Percentiles rank a stretch among this genome's conserved stretches.
phyloP scores from a whole-genome alignment of 2,888 invertebrate species.

The Eugnorisma glareosa region DNA sequence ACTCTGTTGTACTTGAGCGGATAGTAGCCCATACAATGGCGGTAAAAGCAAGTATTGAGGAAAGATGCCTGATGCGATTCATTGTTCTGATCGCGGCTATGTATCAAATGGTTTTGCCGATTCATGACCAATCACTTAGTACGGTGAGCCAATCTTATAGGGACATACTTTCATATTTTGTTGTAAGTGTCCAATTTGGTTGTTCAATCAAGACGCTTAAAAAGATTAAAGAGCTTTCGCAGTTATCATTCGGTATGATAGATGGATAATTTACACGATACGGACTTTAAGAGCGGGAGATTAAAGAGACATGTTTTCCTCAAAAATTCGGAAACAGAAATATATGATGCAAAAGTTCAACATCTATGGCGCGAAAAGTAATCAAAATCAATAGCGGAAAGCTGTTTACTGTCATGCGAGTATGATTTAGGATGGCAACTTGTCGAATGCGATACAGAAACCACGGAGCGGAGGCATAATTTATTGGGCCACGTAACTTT shows the following conservation, averaged over 20 bases:
- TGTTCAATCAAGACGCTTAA: constrained; percentile 14
- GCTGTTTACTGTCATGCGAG: constrained; percentile 48
- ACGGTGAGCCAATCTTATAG: constrained; percentile 39
- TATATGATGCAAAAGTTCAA: constrained; percentile 18
- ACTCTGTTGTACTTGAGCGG: constrained; percentile 59
- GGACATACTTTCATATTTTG: constrained; percentile 45
- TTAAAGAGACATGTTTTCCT: constrained; percentile 15
- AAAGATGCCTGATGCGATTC: constrained; percentile 69
- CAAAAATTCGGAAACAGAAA: constrained; percentile 17
- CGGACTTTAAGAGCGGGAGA: not conserved
- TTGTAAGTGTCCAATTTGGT: constrained; percentile 9
- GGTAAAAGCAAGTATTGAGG: constrained; percentile 72
- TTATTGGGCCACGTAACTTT: constrained; percentile 42
- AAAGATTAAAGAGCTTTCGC: constrained; percentile 2
- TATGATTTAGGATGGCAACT: constrained; percentile 41
- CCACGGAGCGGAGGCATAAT: constrained; percentile 30
- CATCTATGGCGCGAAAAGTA: constrained; percentile 30
- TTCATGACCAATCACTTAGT: constrained; percentile 66
- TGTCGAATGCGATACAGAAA: constrained; percentile 40
- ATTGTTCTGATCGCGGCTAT: constrained; percentile 69
- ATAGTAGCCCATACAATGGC: constrained; percentile 73
- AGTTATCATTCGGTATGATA: not conserved
- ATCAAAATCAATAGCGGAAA: constrained; percentile 31
- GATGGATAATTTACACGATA: not conserved
- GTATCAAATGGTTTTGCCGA: constrained; percentile 53